Evolutionary conservation across 2,888 invertebrate genomes (phyloP).

Genomic region (Agriopis marginaria): DNA sequence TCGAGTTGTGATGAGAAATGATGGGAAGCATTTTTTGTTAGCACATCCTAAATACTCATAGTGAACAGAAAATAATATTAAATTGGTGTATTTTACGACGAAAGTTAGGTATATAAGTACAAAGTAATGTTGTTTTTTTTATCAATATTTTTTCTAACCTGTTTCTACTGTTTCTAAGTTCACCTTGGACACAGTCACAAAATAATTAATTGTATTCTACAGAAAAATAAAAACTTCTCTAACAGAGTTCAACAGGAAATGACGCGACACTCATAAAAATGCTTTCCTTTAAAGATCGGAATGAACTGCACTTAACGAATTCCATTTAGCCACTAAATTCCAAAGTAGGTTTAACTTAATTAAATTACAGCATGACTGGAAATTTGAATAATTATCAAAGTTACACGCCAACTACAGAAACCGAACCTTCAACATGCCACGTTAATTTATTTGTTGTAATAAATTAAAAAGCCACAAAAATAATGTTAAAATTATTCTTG

Average conservation of each 20-base stretch:
- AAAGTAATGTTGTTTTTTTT: too few species aligned
- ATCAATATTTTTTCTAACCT: too few species aligned
- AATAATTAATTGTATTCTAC: not conserved
- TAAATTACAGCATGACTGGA: conserved; percentile 32
- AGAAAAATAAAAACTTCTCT: not conserved
- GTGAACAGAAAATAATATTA: too few species aligned
- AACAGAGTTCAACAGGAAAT: not conserved
- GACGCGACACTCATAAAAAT: not conserved
- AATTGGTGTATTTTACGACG: too few species aligned
- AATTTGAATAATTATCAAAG: conserved; percentile 48
- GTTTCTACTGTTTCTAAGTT: too few species aligned
- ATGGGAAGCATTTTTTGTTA: conserved; percentile 73
- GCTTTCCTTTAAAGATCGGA: not conserved
- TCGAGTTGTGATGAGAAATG: conserved; percentile 60
- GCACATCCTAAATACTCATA: too few species aligned
- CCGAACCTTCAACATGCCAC: conserved; percentile 42
- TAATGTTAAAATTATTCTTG: conserved; percentile 31
- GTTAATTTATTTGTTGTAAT: conserved; percentile 44
- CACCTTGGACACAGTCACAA: not conserved
- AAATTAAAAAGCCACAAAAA: conserved; percentile 46
- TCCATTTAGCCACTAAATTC: conserved; percentile 39
- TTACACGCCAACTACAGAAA: conserved; percentile 43
- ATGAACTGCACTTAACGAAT: conserved; percentile 35
- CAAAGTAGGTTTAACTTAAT: conserved; percentile 28
- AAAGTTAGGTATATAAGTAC: too few species aligned